Evolutionary conservation across 2,888 invertebrate genomes (phyloP), one percentile per base, ranked within the genome.

Genomic region (Tetheella fluctuosa): DNA sequence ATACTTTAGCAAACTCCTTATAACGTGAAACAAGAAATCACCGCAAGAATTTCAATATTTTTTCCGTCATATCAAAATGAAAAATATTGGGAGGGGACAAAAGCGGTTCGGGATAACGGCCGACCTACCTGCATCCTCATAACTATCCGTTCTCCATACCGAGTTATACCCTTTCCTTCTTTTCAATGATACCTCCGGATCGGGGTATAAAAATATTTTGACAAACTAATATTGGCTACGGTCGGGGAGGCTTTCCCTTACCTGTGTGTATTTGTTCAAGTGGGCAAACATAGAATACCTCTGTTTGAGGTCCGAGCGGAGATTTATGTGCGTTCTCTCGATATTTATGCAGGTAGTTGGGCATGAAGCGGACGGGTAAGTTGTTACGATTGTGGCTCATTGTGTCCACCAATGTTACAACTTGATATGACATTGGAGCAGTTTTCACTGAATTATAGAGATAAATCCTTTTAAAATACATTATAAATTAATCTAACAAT

Each of bases 161-260:
- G 53, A 67, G 64, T 73, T 71, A 75, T 69, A 74, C 76, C 63
- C 70, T 62, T 70, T 69, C 65, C 68, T 70, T 65, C 65, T 65
- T 74, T 74, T 75, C 78, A 72, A 73, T 76, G 77, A 75, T 74
- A 77, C 67, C 71, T 69, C 64, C 63, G 28, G 52, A 42, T 59
- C 64, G 52, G 53, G 59, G 69, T 70, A 55, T 37, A 55, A 55
- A 69, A 70, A 79, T 69, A 74, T 78, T 79, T 73, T 76, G 78
- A 77, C 77, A 76, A 77, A 79, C 78, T 81, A 80, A 81, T 81
- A 79, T 78, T 77, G 76, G 79, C 65, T 25, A 37, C 13, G 23
- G 15, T 30, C 52, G 23, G 39, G 39, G 48, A 34, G 55, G 59
- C 42, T 55, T 20, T 30, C 28, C 20, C 55, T 13, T 37, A 52